Base-by-base conservation (phyloP, 2,113 vertebrate genomes). In the Cricetomys ansorgei region DNA sequence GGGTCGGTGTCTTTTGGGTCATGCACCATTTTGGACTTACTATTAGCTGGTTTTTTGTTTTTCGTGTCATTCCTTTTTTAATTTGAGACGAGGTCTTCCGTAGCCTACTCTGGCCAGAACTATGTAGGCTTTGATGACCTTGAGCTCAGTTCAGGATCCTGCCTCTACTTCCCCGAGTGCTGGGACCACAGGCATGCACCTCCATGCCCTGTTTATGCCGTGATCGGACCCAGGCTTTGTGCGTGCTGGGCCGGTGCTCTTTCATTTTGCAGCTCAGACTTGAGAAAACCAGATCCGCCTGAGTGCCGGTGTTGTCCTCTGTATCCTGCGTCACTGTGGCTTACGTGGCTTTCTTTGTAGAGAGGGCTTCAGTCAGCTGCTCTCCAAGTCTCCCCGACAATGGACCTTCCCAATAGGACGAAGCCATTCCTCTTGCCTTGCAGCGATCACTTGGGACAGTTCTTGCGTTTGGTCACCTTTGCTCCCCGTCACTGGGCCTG, bases 391-490 rank as follows among this genome's bases (percentile, higher is more conserved):
- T 85, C 67, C 48, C 31, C 84, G 72, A 76, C 19, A 4, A 21
- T 76, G 73, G 25, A 9, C 15, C 77, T 43, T 88, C 80, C 43
- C 75, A 53, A 50, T 55, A 88, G 70, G 87, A n/a, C 12, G 4
- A 16, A 5, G 64, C 88, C 76, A 17, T 91, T 70, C 8, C 29
- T 79, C 50, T n/a, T 37, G 79, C 23, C 5, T 1, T 9, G 23
- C n/a, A 83, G 79, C 43, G 37, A 31, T 83, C 55, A 59, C 37
- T 40, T 40, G 79, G 55, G 76, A n/a, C 29, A 53, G 88, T 59
- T 37, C 83, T 84, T 75, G 29, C 37, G 13, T 87, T 92, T 96
- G 43, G 64, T 48, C 87, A 80, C 80, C 43, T 89, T 91, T 94
- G 89, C 23, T 97, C 69, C 55, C 2, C 1, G 31, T 87, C 77